Evolutionary conservation across 37 sponge, comb jelly and placozoan genomes (phyloP).

Genomic region (Halisarca cf. caerulea): DNA sequence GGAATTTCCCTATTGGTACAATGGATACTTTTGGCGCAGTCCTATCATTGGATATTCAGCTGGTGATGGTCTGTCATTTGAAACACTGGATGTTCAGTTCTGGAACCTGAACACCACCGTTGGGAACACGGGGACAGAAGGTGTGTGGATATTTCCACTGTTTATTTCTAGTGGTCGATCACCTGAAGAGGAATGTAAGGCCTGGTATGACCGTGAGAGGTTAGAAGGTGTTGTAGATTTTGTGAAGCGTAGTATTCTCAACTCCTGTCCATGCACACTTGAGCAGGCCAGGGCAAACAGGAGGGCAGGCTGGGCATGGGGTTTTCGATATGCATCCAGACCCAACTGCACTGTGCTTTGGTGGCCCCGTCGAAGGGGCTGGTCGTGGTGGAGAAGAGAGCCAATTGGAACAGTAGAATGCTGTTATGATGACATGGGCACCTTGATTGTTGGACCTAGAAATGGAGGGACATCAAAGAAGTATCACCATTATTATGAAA

Average conservation of each 20-base stretch:
- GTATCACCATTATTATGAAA: slow-evolving; percentile 31
- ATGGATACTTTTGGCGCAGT: not conserved
- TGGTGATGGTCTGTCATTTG: slow-evolving; percentile 35
- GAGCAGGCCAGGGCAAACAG: slow-evolving; percentile 52
- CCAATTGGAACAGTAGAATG: slow-evolving; percentile 45
- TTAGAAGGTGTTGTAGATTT: not conserved
- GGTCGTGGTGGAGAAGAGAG: not conserved
- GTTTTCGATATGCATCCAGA: slow-evolving; percentile 33
- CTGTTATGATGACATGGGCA: slow-evolving; percentile 57
- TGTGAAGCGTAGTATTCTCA: not conserved
- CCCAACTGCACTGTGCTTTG: slow-evolving; percentile 41
- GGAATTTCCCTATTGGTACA: slow-evolving; percentile 14
- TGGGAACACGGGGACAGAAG: slow-evolving; percentile 40
- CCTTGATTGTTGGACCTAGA: slow-evolving; percentile 33
- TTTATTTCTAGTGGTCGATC: not conserved
- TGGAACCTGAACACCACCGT: slow-evolving; percentile 1
- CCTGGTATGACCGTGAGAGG: slow-evolving; percentile 27
- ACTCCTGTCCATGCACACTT: slow-evolving; percentile 51
- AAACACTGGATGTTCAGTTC: not conserved
- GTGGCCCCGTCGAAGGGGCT: not conserved
- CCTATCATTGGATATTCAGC: slow-evolving; percentile 55
- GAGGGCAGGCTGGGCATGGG: slow-evolving; percentile 32
- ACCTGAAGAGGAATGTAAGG: slow-evolving; percentile 25
- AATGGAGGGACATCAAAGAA: slow-evolving; percentile 40
- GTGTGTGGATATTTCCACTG: slow-evolving; percentile 50